Conservation (phyloP, 2,888 invertebrate genomes). For the Drosophila prolongata region DNA sequence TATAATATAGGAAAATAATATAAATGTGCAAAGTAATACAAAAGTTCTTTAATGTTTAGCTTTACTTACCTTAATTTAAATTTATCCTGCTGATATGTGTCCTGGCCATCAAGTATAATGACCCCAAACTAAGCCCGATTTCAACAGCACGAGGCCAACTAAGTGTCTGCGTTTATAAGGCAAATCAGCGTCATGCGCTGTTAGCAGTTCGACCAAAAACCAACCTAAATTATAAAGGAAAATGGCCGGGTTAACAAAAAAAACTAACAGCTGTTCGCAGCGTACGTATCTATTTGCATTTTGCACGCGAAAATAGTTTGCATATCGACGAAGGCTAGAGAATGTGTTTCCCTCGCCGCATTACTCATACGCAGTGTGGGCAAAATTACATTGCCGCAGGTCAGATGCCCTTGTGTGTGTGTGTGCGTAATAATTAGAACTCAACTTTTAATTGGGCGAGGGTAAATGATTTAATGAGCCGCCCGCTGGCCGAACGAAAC, state of each 20-base stretch:
- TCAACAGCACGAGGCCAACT: conserved; percentile 15
- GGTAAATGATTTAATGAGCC: conserved; percentile 59
- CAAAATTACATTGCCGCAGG: conserved; percentile 50
- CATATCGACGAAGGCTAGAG: conserved; percentile 45
- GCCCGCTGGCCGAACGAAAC: conserved; percentile 11
- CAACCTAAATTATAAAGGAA: conserved; percentile 16
- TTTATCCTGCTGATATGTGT: not conserved
- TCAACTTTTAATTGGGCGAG: conserved; percentile 65
- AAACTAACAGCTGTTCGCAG: conserved; percentile 27
- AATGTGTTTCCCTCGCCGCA: conserved; percentile 19
- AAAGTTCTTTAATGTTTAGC: too few species aligned
- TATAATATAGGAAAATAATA: not conserved
- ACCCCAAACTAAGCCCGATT: conserved; percentile 1
- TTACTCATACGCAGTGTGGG: conserved; percentile 67
- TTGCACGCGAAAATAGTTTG: conserved; percentile 73
- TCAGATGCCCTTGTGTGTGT: conserved; percentile 24
- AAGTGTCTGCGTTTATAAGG: conserved; percentile 19
- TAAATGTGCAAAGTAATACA: not conserved
- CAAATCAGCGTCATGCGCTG: conserved; percentile 56
- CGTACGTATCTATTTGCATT: conserved; percentile 67
- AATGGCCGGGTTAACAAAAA: conserved; percentile 15
- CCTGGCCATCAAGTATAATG: conserved; percentile 9
- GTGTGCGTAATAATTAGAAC: conserved; percentile 56
- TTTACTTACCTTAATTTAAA: too few species aligned
- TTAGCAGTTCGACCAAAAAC: conserved; percentile 7